Base-by-base conservation (phyloP, 2,888 invertebrate species). In the Cynaeus angustus region DNA sequence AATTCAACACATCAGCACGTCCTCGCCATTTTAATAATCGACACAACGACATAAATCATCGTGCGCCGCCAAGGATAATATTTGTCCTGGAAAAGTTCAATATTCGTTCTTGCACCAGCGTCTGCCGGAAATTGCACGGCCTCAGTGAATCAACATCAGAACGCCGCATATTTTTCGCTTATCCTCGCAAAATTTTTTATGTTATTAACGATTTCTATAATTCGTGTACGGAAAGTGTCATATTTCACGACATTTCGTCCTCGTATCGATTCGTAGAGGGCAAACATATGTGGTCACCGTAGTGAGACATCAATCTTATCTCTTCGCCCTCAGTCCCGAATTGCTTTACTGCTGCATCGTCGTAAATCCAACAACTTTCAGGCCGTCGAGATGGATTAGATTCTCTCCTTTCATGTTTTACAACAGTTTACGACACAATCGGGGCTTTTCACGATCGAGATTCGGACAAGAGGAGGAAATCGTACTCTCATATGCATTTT, bases 261-360 rank as follows among this genome's bases (percentile, higher is more conserved):
- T 70, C 70, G 75, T 77, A 77, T 79, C 77, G 79, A 78, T 78
- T 78, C 65, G 64, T 26, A 33, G 12, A 71, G 73, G 72, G 73
- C 75, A 76, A n/a, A 75, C 79, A 79, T 78, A 79, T 79, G 80
- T 78, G 80, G 81, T 81, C 79, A 80, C 80, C 78, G 75, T 77
- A 80, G 79, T 79, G 78, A 80, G 80, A 80, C 80, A 81, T 81
- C 81, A 81, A 81, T 80, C 81, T 81, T 80, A 78, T 77, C 77
- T 78, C 66, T 72, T 70, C 66, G 70, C 71, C 52, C 67, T 62
- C 71, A 72, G 69, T 76, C 74, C 70, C 72, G 76, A 81, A 80
- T 80, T 79, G 81, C 79, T 78, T 77, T 77, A 77, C 78, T 75
- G 74, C 76, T 75, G 75, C 75, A 75, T 74, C 71, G 72, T 75